Percentiles rank a stretch among this genome's conserved stretches.
Evolutionary conservation across 2,113 vertebrate species (phyloP).

Genomic region (Rhabdomys dilectus): DNA sequence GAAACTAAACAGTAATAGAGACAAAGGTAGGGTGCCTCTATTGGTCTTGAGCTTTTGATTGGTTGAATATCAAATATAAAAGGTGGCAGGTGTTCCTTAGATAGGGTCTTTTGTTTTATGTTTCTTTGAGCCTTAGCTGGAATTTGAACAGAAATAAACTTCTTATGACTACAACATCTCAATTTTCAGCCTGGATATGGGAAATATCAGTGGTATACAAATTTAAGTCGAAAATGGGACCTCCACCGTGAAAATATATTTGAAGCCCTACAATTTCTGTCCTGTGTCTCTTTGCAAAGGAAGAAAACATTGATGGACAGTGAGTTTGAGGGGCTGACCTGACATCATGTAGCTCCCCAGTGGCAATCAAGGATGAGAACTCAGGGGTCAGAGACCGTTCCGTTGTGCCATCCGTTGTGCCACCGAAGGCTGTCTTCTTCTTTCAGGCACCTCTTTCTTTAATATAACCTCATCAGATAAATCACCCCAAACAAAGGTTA

Average conservation of each 20-base stretch:
- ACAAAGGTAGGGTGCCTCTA: background rate
- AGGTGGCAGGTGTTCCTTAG: background rate
- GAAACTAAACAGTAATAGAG: background rate
- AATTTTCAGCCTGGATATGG: background rate
- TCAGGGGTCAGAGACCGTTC: background rate
- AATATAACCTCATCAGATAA: conserved; percentile 41
- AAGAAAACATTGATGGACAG: background rate
- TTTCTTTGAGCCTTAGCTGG: background rate
- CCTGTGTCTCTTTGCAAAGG: background rate
- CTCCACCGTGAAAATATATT: background rate
- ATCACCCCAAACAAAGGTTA: conserved; percentile 20
- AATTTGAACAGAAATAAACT: background rate
- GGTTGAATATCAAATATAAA: background rate
- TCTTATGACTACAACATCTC: background rate
- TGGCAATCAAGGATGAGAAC: background rate
- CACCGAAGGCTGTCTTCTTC: background rate
- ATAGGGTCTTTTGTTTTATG: background rate
- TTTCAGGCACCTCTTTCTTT: background rate
- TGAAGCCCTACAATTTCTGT: background rate
- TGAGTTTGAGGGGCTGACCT: background rate
- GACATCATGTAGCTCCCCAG: background rate
- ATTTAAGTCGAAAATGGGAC: background rate
- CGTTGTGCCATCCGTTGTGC: background rate
- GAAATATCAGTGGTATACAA: background rate
- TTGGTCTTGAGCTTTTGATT: background rate